Evolutionary conservation across 2,797 vertebrate species (phyloP).

Genomic region (Hydrolagus colliei): DNA sequence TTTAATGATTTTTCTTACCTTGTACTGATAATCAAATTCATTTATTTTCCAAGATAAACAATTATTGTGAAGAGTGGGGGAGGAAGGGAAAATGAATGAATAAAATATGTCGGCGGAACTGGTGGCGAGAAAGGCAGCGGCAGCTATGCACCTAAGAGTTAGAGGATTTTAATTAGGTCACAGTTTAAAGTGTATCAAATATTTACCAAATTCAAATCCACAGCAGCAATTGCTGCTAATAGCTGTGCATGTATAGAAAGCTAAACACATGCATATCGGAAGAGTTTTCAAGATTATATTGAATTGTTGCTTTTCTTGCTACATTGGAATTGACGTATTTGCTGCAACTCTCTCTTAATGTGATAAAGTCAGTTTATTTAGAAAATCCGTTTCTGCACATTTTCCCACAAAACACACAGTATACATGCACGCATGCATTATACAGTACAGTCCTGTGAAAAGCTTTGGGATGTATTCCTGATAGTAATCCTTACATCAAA

Average conservation of each 20-base stretch:
- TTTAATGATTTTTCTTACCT: slow-evolving; percentile 73
- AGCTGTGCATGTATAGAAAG: background rate
- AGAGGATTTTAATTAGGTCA: slow-evolving; percentile 8
- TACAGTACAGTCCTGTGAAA: too few species aligned
- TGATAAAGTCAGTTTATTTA: background rate
- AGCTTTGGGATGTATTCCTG: too few species aligned
- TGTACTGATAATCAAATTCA: slow-evolving; percentile 76
- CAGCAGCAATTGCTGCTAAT: slow-evolving; percentile 14
- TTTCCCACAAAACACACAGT: too few species aligned
- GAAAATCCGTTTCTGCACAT: too few species aligned
- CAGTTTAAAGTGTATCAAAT: background rate
- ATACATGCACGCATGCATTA: too few species aligned
- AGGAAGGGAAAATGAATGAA: background rate
- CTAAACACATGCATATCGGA: slow-evolving; percentile 7
- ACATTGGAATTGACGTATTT: background rate
- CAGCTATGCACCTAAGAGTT: slow-evolving; percentile 15
- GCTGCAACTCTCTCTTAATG: background rate
- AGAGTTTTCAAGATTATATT: background rate
- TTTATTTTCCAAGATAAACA: slow-evolving; percentile 69
- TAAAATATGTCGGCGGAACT: background rate
- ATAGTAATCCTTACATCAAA: too few species aligned
- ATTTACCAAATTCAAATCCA: background rate
- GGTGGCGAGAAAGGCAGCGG: background rate
- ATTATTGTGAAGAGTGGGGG: slow-evolving; percentile 56
- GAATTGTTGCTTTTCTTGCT: background rate